Conservation (phyloP, 2,113 vertebrate genomes). For the Motacilla tschutschensis region DNA sequence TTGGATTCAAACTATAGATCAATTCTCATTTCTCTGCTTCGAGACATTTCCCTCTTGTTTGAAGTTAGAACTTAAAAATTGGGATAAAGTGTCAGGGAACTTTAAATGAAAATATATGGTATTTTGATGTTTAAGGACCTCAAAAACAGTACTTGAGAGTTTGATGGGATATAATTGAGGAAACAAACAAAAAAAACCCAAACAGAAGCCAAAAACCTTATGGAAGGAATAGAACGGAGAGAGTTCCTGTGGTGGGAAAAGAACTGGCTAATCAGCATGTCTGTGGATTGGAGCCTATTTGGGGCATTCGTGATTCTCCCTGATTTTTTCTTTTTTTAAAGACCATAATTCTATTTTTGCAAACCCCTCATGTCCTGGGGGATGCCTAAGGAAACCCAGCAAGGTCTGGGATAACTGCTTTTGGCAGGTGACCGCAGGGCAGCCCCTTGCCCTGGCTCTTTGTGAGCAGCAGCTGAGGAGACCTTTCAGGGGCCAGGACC, state of each 20-base stretch:
- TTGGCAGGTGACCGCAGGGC: neutral
- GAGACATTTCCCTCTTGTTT: slow-evolving; percentile 14
- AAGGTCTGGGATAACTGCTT: neutral
- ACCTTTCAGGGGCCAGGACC: neutral
- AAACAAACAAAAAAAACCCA: neutral
- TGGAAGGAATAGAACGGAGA: slow-evolving; percentile 2
- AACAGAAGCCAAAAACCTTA: neutral
- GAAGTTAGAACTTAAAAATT: neutral
- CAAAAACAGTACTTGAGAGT: neutral
- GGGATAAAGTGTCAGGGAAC: neutral
- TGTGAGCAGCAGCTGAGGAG: neutral
- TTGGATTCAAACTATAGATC: slow-evolving; percentile 59
- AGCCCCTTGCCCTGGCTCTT: neutral
- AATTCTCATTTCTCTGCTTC: slow-evolving; percentile 8
- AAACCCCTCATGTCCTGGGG: neutral
- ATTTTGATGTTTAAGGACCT: slow-evolving; percentile 13
- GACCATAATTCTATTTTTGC: neutral
- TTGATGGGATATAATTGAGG: slow-evolving; percentile 29
- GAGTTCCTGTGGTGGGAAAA: neutral
- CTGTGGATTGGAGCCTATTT: neutral
- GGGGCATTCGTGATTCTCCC: neutral
- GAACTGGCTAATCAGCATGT: neutral
- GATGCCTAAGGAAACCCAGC: neutral
- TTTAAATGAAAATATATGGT: neutral
- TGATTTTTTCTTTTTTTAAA: neutral